phyloP scores from a whole-genome alignment of 2,888 invertebrate species.

The Phrixothrix hirtus region DNA sequence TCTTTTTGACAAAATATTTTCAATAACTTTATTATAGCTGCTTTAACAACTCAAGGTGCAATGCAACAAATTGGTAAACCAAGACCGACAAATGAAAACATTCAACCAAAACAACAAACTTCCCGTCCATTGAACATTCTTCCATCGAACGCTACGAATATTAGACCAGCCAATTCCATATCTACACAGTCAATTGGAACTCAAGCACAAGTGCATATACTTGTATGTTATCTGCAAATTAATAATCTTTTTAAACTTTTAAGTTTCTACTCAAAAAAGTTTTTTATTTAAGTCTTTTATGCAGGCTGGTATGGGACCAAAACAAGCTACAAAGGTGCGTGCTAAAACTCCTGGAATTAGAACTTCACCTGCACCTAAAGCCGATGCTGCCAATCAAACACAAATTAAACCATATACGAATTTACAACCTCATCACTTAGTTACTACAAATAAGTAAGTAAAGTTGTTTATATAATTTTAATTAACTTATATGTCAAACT shows the following conservation, averaged over 20 bases:
- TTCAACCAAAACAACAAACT: conserved; percentile 58
- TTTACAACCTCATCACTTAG: conserved; percentile 57
- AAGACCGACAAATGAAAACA: conserved; percentile 59
- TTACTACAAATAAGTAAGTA: conserved; percentile 60
- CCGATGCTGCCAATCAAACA: conserved; percentile 76
- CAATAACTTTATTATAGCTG: conserved; percentile 39
- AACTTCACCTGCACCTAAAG: conserved; percentile 73
- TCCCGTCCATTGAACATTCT: conserved; percentile 55
- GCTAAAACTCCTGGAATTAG: conserved; percentile 70
- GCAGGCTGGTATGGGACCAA: conserved; percentile 53
- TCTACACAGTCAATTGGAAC: conserved; percentile 76
- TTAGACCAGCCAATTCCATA: conserved; percentile 79
- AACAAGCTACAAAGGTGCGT: conserved; percentile 67
- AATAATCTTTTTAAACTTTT: too few species aligned
- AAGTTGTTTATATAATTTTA: conserved; percentile 5
- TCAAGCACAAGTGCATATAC: conserved; percentile 59
- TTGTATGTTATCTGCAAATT: conserved; percentile 28
- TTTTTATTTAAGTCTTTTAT: too few species aligned
- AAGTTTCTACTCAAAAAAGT: too few species aligned
- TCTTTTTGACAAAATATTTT: too few species aligned
- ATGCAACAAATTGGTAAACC: conserved; percentile 59
- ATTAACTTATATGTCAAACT: too few species aligned
- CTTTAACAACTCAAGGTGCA: conserved; percentile 56
- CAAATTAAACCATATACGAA: conserved; percentile 61
- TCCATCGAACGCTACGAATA: conserved; percentile 62